Percentiles rank a stretch among this genome's conserved stretches.
Evolutionary conservation across 2,888 invertebrate genomes (phyloP).

Genomic region (Drosophila percnosoma): DNA sequence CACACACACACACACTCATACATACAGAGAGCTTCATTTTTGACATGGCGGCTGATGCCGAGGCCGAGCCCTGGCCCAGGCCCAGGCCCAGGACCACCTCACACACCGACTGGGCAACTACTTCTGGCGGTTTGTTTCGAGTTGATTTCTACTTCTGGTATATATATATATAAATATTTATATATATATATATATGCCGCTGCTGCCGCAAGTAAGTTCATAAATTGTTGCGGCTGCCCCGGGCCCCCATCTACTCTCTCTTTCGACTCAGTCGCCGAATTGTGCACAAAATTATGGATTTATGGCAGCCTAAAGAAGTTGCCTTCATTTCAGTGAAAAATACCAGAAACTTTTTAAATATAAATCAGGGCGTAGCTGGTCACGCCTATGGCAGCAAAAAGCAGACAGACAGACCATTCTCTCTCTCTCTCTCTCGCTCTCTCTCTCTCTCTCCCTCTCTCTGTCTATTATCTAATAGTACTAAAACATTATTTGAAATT

Average conservation of each 20-base stretch:
- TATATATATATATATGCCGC: slow-evolving; percentile 12
- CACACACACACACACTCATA: slow-evolving; percentile 5
- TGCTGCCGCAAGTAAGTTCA: slow-evolving; percentile 60
- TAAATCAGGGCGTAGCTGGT: slow-evolving; percentile 41
- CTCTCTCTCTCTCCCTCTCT: background rate
- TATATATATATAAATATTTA: slow-evolving; percentile 6
- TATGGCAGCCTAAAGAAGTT: slow-evolving; percentile 43
- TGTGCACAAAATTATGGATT: slow-evolving; percentile 57
- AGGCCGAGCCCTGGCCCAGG: slow-evolving; percentile 29
- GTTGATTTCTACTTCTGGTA: slow-evolving; percentile 37
- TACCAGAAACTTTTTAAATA: slow-evolving; percentile 61
- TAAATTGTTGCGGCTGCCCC: slow-evolving; percentile 58
- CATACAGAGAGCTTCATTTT: slow-evolving; percentile 43
- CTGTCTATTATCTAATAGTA: background rate
- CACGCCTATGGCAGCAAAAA: slow-evolving; percentile 30
- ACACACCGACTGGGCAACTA: slow-evolving; percentile 74
- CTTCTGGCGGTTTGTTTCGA: slow-evolving; percentile 68
- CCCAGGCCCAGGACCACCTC: slow-evolving; percentile 26
- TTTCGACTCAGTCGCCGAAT: slow-evolving; percentile 26
- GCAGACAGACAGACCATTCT: background rate
- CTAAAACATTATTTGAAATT: background rate
- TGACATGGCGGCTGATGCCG: slow-evolving; percentile 66
- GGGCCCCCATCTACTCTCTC: background rate
- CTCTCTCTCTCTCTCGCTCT: background rate
- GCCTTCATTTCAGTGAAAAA: slow-evolving; percentile 50